Conservation (phyloP, 2,113 vertebrate species). For the Hypanus sabinus region DNA sequence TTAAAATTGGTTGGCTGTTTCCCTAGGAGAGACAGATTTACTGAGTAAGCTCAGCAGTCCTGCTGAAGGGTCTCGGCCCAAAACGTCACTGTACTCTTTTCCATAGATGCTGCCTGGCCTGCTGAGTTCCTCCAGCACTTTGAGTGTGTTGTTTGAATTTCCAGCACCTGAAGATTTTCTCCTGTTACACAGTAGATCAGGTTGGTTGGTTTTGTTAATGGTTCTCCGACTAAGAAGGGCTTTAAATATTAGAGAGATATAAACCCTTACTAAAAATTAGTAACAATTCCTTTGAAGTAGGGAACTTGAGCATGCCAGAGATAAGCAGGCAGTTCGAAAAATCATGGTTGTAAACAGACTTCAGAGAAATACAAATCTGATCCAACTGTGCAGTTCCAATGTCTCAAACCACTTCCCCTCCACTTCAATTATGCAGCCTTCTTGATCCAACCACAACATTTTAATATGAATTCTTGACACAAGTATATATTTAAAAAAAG, state of each 20-base stretch:
- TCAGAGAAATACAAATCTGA: slow-evolving; percentile 13
- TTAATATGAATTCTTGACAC: slow-evolving; percentile 28
- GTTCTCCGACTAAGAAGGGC: background rate
- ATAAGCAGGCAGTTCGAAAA: background rate
- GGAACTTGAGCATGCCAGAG: background rate
- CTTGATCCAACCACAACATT: slow-evolving; percentile 31
- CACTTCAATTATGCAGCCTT: slow-evolving; percentile 31
- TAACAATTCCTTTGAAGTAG: slow-evolving; percentile 9
- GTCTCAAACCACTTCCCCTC: slow-evolving; percentile 36
- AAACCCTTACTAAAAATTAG: background rate
- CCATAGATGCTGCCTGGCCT: too few species aligned
- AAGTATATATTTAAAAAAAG: slow-evolving; percentile 2
- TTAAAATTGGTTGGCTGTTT: background rate
- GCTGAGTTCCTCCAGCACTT: too few species aligned
- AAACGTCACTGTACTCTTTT: too few species aligned
- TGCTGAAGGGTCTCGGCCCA: too few species aligned
- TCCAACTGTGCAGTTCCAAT: slow-evolving; percentile 31
- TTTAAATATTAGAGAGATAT: slow-evolving; percentile 26
- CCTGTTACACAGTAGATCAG: background rate
- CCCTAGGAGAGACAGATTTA: background rate
- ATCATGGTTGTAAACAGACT: slow-evolving; percentile 30
- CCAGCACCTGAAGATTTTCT: too few species aligned
- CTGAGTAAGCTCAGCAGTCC: too few species aligned
- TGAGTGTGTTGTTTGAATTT: too few species aligned
- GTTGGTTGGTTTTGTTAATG: background rate